These are phyloP conservation scores for Drosophila robusta DNA, from an alignment of 2,888 invertebrate genomes.

Conservation along the genomic window DNA sequence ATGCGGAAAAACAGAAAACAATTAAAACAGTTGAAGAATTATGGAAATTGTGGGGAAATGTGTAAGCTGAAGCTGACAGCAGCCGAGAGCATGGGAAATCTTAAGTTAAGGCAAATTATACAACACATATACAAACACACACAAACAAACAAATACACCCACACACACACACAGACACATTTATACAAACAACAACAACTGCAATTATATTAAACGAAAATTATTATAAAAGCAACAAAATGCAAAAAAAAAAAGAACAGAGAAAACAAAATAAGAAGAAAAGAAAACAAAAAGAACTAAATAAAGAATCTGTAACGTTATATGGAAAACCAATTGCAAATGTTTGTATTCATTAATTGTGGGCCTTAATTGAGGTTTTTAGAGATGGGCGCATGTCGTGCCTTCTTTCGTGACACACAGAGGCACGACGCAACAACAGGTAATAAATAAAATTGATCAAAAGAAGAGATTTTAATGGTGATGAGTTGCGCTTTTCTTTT, in stretches of 20 bases:
- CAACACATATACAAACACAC: constrained; percentile 31
- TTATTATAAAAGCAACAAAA: constrained; percentile 68
- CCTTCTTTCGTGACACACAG: no score
- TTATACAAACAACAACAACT: constrained; percentile 65
- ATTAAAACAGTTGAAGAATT: constrained; percentile 39
- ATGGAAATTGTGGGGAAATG: constrained; percentile 40
- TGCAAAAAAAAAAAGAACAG: constrained; percentile 60
- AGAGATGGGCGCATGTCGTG: not conserved
- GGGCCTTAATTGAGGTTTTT: not conserved
- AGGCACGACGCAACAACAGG: no score
- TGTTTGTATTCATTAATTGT: constrained; percentile 24
- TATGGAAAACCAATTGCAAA: constrained; percentile 78
- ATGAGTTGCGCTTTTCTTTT: no score
- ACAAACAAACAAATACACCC: constrained; percentile 1
- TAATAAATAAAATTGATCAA: no score
- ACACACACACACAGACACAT: constrained; percentile 42
- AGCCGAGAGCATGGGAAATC: constrained; percentile 43
- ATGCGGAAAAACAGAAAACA: constrained; percentile 6
- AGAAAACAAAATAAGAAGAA: constrained; percentile 53
- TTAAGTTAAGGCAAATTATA: constrained; percentile 69
- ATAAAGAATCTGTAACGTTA: constrained; percentile 84
- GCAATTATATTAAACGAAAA: constrained; percentile 76
- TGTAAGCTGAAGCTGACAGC: constrained; percentile 39
- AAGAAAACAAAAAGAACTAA: constrained; percentile 67
- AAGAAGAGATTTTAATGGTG: no score